Evolutionary conservation across 2,888 invertebrate genomes (phyloP).

Genomic region (Chrysodeixis includens): DNA sequence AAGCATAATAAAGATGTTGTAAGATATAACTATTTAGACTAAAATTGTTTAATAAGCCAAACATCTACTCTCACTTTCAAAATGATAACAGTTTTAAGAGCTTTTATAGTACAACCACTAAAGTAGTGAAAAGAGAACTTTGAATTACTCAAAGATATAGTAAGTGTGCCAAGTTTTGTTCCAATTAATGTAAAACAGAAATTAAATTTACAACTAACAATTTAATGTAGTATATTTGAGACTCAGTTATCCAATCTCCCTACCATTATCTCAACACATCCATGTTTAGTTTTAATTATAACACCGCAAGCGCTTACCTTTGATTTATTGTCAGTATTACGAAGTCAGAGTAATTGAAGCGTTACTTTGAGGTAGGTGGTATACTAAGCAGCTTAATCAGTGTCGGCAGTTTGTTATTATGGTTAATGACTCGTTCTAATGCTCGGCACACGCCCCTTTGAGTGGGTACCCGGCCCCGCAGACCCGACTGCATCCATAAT

Average conservation of each 20-base stretch:
- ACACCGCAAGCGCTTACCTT: slow-evolving; percentile 20
- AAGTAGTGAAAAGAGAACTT: too few relatives aligned
- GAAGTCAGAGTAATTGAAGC: slow-evolving; percentile 52
- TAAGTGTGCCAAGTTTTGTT: too few relatives aligned
- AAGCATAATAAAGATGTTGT: too few relatives aligned
- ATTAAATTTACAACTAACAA: too few relatives aligned
- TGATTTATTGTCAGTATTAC: slow-evolving; percentile 52
- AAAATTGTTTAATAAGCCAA: too few relatives aligned
- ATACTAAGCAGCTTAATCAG: slow-evolving; percentile 70
- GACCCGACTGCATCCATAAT: slow-evolving; percentile 54
- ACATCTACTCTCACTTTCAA: too few relatives aligned
- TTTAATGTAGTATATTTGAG: not conserved
- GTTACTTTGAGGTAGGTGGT: slow-evolving; percentile 64
- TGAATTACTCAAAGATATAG: too few relatives aligned
- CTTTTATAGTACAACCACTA: too few relatives aligned
- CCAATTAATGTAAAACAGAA: too few relatives aligned
- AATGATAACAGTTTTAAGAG: too few relatives aligned
- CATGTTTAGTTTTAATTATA: slow-evolving; percentile 55
- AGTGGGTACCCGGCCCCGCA: slow-evolving; percentile 44
- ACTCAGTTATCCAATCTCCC: not conserved
- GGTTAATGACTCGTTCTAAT: slow-evolving; percentile 69
- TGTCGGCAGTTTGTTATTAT: slow-evolving; percentile 68
- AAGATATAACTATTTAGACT: too few relatives aligned
- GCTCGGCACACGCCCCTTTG: slow-evolving; percentile 52
- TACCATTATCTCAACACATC: slow-evolving; percentile 15